Base-by-base conservation (phyloP, 1,140 invertebrate species). In the Tetramorium simillimum region DNA sequence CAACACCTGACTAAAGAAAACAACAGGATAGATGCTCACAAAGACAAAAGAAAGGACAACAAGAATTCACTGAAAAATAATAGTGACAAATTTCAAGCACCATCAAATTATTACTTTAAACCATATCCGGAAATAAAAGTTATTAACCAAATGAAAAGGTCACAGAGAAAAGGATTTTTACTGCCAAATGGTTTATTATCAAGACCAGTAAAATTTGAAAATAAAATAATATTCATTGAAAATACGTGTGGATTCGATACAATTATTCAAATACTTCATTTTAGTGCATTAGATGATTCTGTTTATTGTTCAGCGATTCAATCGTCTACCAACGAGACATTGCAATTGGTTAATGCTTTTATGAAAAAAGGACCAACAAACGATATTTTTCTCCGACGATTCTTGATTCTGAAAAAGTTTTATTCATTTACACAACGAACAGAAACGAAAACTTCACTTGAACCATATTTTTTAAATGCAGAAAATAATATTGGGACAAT, bases 291-390 rank as follows among this genome's bases (percentile, higher is more conserved):
- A 37, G 14, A 63, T 63, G 28, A 63, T 63, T 18, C 62, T 37
- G 33, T 63, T 63, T 63, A 60, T 28, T 60, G 33, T 9, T 63
- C 62, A 9, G 7, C 14, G 37, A n/a, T 63, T 63, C 28, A 63
- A 63, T 63, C 16, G 18, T 63, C 28, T 37, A 33, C 33, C 18
- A 63, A 63, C 6, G 62, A 63, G 33, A 63, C 62, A 62, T 62
- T 63, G 33, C 33, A 63, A 63, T 63, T 63, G 16, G 62, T 63
- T 37, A 37, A 63, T 37, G 16, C 28, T 63, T 63, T 63, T 63
- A n/a, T 63, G 62, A 63, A 63, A n/a, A 37, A 63, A 63, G 28
- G 62, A 63, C 62, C 62, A 63, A 63, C 16, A 63, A 63, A 63
- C 4, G 16, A 63, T 18, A 63, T 63, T 37, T 63, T 63, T 63